Evolutionary conservation across 2,888 invertebrate species (phyloP), one percentile per base, ranked within the genome.

Genomic region (Baccha elongata): DNA sequence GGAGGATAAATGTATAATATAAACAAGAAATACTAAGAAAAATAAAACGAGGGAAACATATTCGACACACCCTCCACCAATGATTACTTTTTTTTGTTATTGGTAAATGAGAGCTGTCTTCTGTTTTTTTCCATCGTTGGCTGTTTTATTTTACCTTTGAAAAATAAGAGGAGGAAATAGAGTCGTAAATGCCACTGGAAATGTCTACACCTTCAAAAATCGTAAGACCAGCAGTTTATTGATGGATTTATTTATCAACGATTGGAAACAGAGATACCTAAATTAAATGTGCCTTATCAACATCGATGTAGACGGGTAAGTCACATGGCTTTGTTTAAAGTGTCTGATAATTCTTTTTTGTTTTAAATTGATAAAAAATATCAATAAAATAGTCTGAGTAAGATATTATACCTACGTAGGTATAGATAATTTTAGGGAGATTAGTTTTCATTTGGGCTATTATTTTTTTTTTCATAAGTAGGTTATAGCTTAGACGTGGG

Each of bases 181-280:
- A n/a, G n/a, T n/a, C n/a, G n/a, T n/a, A 21, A 0, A 40, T 15
- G 40, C 8, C 5, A 50, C 15, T 23, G 17, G 19, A 42, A 15
- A 15, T 26, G 3, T 58, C 37, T 29, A 32, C 29, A 5, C 29
- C 11, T 23, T 44, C n/a, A 7, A 19, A n/a, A 19, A n/a, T 4
- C 64, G 65, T 40, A 32, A 64, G 23, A 48, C 48, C 64, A 64
- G 46, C 64, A 50, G 64, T 37, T 64, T 55, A 52, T 60, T 67
- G 78, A 73, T 73, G 78, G 65, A 78, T 78, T 78, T 78, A 78
- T 78, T 78, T 26, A 42, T 17, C 71, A 50, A 40, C 69, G 75
- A 80, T 80, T 69, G 62, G 55, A 58, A 60, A 42, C 75, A 29
- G 26, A 42, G 69, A 75, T 62, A 60, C n/a, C n/a, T 52, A 37